Conservation (phyloP, 23 tunicate genomes). For the Corella eumyota region DNA sequence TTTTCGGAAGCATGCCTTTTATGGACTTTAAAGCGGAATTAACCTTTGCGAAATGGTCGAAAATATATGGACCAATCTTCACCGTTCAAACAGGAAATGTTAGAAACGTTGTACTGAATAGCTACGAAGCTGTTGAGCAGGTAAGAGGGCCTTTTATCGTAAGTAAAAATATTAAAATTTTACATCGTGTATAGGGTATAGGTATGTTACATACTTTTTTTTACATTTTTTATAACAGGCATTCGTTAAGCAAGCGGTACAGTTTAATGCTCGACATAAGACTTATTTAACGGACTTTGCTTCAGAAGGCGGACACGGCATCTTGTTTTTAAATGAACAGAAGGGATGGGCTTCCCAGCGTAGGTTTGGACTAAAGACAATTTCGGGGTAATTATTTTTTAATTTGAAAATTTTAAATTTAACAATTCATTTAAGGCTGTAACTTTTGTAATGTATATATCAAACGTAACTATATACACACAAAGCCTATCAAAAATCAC, state of each 20-base stretch:
- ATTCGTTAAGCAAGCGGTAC: neutral
- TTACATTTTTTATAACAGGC: slow-evolving; percentile 4
- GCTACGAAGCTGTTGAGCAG: neutral
- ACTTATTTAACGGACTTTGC: slow-evolving; percentile 6
- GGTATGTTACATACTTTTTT: neutral
- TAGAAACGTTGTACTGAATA: neutral
- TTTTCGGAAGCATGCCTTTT: slow-evolving; percentile 2
- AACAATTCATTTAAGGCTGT: no score
- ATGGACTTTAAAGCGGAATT: neutral
- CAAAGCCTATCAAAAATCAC: no score
- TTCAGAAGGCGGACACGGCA: neutral
- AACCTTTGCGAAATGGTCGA: slow-evolving; percentile 8
- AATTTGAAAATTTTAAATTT: neutral
- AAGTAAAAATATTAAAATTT: no score
- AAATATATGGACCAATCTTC: slow-evolving; percentile 3
- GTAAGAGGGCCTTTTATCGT: no score
- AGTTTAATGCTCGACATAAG: slow-evolving; percentile 2
- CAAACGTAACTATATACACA: no score
- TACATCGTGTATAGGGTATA: neutral
- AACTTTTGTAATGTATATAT: no score
- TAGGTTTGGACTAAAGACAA: slow-evolving; percentile 5
- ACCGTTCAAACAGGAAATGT: neutral
- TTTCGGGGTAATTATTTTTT: neutral
- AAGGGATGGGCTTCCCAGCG: slow-evolving; percentile 6
- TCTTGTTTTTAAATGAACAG: slow-evolving; percentile 2